phyloP scores from a whole-genome alignment of 2,888 invertebrate species.

The Oscheius sp. region DNA sequence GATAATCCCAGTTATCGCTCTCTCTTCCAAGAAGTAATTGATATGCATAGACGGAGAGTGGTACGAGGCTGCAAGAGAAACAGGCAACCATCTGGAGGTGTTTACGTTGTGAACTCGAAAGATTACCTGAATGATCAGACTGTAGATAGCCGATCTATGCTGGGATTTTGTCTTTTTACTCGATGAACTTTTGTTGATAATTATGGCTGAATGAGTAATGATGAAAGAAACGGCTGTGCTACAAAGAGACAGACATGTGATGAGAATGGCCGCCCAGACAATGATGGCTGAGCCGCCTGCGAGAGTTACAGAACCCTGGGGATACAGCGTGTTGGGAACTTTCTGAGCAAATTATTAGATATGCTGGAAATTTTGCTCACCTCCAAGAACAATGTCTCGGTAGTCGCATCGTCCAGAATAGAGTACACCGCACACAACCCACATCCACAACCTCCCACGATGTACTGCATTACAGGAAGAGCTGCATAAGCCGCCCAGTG shows the following conservation, averaged over 20 bases:
- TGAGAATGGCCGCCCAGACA: neutral
- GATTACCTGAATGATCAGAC: conserved; percentile 1
- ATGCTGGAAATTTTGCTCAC: neutral
- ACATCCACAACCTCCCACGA: neutral
- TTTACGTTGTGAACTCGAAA: neutral
- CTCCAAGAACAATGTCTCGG: neutral
- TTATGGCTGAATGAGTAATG: conserved; percentile 4
- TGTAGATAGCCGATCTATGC: neutral
- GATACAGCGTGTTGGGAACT: neutral
- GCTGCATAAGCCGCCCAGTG: neutral
- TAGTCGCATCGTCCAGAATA: neutral
- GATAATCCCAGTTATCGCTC: neutral
- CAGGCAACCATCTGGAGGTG: neutral
- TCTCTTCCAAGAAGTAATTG: neutral
- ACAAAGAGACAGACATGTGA: neutral
- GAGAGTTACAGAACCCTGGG: neutral
- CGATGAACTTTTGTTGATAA: neutral
- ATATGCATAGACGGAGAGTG: neutral
- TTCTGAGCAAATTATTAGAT: neutral
- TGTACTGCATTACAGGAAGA: neutral
- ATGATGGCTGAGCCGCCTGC: neutral
- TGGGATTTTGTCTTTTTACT: neutral
- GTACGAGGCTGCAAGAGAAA: conserved; percentile 1
- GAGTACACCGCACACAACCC: neutral
- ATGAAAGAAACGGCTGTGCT: neutral